These are phyloP conservation scores for Poliocrania exsul DNA, from an alignment of 2,797 vertebrate genomes.

Conservation along the genomic window DNA sequence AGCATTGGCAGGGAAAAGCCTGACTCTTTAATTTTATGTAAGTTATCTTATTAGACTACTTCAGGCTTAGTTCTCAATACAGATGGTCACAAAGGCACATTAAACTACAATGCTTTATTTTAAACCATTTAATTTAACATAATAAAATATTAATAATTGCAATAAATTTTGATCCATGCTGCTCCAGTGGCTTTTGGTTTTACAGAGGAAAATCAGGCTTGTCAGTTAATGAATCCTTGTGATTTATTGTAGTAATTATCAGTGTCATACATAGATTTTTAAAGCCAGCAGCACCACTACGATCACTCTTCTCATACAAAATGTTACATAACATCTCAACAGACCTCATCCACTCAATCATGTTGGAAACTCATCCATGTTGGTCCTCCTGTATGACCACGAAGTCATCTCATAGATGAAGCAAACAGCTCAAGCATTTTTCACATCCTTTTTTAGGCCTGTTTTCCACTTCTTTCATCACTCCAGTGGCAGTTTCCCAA, in stretches of 20 bases:
- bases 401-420: neutral
- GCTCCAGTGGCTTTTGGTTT: neutral
- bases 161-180: neutral
- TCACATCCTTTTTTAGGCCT: neutral
- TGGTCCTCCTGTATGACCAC: neutral
- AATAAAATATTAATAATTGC: slow-evolving; percentile 19
- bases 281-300: neutral
- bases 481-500: neutral
- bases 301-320: neutral
- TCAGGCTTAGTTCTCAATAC: neutral
- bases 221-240: neutral
- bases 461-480: neutral
- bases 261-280: neutral
- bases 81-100: neutral
- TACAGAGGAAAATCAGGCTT: neutral
- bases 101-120: slow-evolving; percentile 6
- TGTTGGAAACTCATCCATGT: too few species aligned
- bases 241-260: neutral
- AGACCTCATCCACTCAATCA: neutral
- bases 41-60: neutral
- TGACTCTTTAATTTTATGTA: neutral
- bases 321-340: neutral
- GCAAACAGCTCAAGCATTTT: neutral
- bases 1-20: neutral
- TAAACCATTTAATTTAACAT: neutral